Evolutionary conservation across 2,113 vertebrate genomes (phyloP).

Genomic region (Microcebus jonahi): DNA sequence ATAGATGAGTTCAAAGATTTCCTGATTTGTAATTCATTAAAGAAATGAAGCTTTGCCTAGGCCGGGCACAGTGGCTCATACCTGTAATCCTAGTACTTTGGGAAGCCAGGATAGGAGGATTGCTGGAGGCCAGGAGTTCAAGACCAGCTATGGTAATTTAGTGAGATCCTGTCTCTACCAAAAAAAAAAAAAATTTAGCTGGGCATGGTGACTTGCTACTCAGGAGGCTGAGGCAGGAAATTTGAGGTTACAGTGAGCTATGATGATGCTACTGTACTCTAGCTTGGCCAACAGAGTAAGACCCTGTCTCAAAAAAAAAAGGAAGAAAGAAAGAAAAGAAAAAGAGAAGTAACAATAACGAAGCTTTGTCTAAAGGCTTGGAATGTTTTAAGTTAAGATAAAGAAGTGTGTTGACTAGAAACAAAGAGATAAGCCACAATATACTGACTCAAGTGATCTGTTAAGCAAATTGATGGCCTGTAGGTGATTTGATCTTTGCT

Average conservation of each 20-base stretch:
- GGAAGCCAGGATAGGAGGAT: background rate
- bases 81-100: background rate
- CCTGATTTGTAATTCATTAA: too few relatives aligned
- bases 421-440: too few relatives aligned
- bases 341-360: too few relatives aligned
- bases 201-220: background rate
- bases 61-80: background rate
- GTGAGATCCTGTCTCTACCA: background rate
- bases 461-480: too few relatives aligned
- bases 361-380: background rate
- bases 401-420: too few relatives aligned
- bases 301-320: background rate
- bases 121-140: background rate
- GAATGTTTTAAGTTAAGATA: too few relatives aligned
- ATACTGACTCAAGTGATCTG: too few relatives aligned
- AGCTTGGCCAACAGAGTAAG: background rate
- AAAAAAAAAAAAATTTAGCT: background rate
- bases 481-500: too few relatives aligned
- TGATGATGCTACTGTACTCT: too few relatives aligned
- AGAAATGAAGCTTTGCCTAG: background rate
- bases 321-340: background rate
- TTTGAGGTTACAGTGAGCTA: too few relatives aligned
- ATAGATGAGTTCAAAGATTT: too few relatives aligned
- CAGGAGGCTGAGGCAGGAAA: background rate
- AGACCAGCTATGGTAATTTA: background rate